Evolutionary conservation across 2,113 vertebrate species (phyloP).

Genomic region (Charadrius vociferus): DNA sequence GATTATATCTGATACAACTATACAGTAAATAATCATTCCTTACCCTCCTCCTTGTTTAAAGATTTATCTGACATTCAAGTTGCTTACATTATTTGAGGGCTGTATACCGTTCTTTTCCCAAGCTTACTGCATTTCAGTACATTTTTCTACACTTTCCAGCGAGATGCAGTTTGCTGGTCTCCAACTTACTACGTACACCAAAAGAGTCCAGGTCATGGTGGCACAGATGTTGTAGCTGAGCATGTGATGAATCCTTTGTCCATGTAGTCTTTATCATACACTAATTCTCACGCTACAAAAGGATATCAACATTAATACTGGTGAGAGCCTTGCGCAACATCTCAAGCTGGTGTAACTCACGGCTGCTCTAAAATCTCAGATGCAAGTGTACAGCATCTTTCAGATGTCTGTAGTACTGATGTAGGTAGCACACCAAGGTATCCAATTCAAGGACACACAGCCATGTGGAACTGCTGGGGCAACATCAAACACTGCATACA

Average conservation of each 20-base stretch:
- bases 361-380: not conserved
- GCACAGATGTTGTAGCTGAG: not conserved
- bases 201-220: not conserved
- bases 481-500: not conserved
- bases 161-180: not conserved
- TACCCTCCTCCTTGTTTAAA: not conserved
- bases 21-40: not conserved
- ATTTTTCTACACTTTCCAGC: not conserved
- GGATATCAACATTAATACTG: not conserved
- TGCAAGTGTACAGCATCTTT: not conserved
- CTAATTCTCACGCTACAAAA: not conserved
- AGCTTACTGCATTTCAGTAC: not conserved
- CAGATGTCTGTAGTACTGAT: not conserved
- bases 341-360: not conserved
- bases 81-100: not conserved
- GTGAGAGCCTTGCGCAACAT: not conserved
- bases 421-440: not conserved
- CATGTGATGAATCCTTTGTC: not conserved
- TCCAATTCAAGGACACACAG: not conserved
- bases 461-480: not conserved
- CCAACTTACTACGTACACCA: not conserved
- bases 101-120: not conserved
- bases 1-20: not conserved
- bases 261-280: accelerated
- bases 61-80: not conserved